phyloP scores from a whole-genome alignment of 37 sponge, comb jelly and placozoan genomes.

The Oscarella lobularis region DNA sequence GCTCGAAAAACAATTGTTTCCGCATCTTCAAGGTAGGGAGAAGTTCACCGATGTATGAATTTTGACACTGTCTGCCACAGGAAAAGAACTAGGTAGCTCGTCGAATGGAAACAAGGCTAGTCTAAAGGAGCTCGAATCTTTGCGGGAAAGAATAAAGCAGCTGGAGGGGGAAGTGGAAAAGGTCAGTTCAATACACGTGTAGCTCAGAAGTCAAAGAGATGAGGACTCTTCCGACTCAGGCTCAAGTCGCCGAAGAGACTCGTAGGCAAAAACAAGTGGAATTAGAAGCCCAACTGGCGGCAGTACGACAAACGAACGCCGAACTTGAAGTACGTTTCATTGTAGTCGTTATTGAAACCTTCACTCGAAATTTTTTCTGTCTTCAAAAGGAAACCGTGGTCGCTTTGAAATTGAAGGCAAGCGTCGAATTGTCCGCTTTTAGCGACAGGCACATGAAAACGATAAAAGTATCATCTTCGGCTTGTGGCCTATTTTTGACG shows the following conservation, averaged over 20 bases:
- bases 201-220: too few relatives aligned
- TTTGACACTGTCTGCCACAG: constrained; percentile 22
- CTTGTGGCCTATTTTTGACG: too few relatives aligned
- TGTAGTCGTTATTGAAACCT: too few relatives aligned
- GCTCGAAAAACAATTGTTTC: constrained; percentile 52
- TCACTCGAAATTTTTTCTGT: too few relatives aligned
- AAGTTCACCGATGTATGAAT: too few relatives aligned
- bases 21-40: neutral
- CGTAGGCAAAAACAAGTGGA: neutral
- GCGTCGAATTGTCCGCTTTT: too few relatives aligned
- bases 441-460: too few relatives aligned
- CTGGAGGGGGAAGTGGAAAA: constrained; percentile 40
- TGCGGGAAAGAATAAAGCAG: constrained; percentile 21
- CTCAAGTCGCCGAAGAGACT: neutral
- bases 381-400: too few relatives aligned
- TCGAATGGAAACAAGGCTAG: constrained; percentile 32
- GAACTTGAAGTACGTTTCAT: neutral
- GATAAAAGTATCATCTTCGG: too few relatives aligned
- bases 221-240: neutral
- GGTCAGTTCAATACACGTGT: too few relatives aligned
- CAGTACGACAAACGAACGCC: neutral
- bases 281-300: neutral
- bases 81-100: constrained; percentile 24
- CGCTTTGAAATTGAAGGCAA: too few relatives aligned
- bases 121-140: constrained; percentile 22